These are phyloP conservation scores for Heliconius nattereri DNA, from an alignment of 1,140 invertebrate species.

Conservation along the genomic window DNA sequence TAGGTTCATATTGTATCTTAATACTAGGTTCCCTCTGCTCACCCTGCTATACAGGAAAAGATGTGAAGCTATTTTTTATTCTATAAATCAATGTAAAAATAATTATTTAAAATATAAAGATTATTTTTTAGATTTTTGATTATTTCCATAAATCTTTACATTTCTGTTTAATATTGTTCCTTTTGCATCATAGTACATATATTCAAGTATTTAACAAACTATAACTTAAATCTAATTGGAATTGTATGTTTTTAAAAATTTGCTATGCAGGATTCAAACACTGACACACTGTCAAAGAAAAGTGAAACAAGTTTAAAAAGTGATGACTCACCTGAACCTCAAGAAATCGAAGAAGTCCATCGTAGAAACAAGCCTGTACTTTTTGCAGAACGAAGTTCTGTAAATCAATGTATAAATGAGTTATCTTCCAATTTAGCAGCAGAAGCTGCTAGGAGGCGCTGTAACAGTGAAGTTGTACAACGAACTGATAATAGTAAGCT, in stretches of 20 bases:
- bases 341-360: slow-evolving; percentile 71
- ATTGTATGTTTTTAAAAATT: neutral
- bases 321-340: slow-evolving; percentile 62
- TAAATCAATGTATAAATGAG: slow-evolving; percentile 85
- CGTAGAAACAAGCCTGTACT: slow-evolving; percentile 65
- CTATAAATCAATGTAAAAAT: too few species aligned
- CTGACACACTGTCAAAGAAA: slow-evolving; percentile 67
- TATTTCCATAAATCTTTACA: too few species aligned
- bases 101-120: too few species aligned
- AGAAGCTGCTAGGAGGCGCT: slow-evolving; percentile 69
- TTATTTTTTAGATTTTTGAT: too few species aligned
- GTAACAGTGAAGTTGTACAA: slow-evolving; percentile 76
- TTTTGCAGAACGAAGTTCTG: slow-evolving; percentile 77
- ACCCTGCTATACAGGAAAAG: too few species aligned
- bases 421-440: slow-evolving; percentile 82
- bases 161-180: too few species aligned
- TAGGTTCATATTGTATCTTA: too few species aligned
- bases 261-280: slow-evolving; percentile 60
- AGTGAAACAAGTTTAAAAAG: slow-evolving; percentile 66
- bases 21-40: too few species aligned
- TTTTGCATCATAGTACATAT: too few species aligned
- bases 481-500: slow-evolving; percentile 66
- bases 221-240: too few species aligned
- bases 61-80: too few species aligned
- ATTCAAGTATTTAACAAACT: too few species aligned